Evolutionary conservation across 2,113 vertebrate species (phyloP).

Genomic region (Salvelinus alpinus): DNA sequence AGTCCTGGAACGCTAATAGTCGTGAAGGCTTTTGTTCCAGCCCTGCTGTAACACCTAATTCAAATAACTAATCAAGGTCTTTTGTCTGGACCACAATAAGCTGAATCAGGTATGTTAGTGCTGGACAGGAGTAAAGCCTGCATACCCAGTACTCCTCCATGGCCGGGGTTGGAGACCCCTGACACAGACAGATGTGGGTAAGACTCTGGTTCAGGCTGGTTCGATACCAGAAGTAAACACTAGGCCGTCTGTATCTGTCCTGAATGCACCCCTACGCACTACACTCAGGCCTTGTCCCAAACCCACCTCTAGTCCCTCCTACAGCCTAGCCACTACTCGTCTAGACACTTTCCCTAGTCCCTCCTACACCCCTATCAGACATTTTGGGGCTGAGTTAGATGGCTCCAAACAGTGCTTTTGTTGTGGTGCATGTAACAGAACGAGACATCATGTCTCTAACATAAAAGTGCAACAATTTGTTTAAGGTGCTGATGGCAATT

Average conservation of each 20-base stretch:
- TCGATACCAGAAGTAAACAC: slow-evolving; percentile 70
- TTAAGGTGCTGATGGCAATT: slow-evolving; percentile 77
- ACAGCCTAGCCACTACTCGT: background rate
- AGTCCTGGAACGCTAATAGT: no score
- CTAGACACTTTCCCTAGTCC: background rate
- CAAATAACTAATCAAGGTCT: no score
- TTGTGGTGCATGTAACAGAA: slow-evolving; percentile 62
- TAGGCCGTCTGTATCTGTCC: slow-evolving; percentile 29
- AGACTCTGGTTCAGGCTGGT: slow-evolving; percentile 29
- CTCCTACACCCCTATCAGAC: background rate
- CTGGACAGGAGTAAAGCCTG: no score
- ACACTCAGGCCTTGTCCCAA: slow-evolving; percentile 16
- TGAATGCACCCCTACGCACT: background rate
- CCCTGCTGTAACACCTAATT: no score
- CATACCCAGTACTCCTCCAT: no score
- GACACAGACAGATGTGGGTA: no score
- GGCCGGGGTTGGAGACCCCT: no score
- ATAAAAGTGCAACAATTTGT: slow-evolving; percentile 74
- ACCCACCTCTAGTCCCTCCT: slow-evolving; percentile 2
- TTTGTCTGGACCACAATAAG: no score
- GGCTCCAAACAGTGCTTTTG: slow-evolving; percentile 48
- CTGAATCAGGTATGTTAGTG: no score
- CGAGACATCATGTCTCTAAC: slow-evolving; percentile 42
- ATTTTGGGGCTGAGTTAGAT: slow-evolving; percentile 38
- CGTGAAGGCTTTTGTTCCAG: no score